These are phyloP conservation scores for Halichoerus grypus DNA, from an alignment of 2,113 vertebrate species.

Conservation along the genomic window DNA sequence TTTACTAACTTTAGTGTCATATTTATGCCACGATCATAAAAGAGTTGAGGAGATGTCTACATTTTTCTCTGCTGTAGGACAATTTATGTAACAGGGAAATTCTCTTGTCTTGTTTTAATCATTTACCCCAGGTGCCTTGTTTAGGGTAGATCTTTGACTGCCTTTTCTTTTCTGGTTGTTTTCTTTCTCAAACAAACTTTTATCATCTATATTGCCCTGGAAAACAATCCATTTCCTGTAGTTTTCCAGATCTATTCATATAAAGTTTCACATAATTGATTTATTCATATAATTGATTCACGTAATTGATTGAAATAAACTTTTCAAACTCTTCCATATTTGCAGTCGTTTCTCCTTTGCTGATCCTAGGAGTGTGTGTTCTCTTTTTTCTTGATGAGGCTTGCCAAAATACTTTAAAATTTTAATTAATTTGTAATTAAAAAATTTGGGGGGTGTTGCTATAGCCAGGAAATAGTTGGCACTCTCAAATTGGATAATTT, in stretches of 20 bases:
- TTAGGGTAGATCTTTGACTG: not conserved
- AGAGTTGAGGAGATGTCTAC: not conserved
- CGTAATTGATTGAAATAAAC: not conserved
- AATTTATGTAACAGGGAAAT: not conserved
- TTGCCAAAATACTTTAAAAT: not conserved
- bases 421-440: not conserved
- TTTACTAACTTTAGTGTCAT: not conserved
- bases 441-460: not conserved
- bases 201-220: not conserved
- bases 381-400: not conserved
- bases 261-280: not conserved
- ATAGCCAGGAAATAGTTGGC: not conserved
- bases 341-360: not conserved
- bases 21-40: not conserved
- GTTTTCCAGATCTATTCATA: not conserved
- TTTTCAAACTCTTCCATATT: not conserved
- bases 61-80: not conserved
- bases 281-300: not conserved
- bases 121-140: not conserved
- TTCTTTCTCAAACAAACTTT: not conserved
- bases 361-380: not conserved
- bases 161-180: not conserved
- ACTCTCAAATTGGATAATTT: not conserved
- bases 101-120: not conserved
- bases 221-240: not conserved